phyloP scores from a whole-genome alignment of 1,140 invertebrate genomes.

The Drosophila kurseongensis region DNA sequence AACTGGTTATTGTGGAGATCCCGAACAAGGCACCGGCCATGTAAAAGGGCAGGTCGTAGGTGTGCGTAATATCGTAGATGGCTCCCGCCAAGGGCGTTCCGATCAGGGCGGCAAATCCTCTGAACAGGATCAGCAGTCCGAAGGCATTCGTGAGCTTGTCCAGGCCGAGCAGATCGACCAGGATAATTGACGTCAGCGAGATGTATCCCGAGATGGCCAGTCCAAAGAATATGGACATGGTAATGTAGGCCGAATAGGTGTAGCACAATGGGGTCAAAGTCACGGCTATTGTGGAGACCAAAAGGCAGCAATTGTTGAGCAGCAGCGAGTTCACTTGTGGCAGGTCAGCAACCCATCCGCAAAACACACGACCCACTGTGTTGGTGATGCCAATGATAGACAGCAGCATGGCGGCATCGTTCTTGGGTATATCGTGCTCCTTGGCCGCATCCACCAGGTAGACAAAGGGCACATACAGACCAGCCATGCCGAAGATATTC shows the following conservation, averaged over 20 bases:
- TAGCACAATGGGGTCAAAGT: conserved; percentile 93
- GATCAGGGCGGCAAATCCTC: conserved; percentile 95
- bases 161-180: conserved; percentile 97
- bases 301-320: conserved; percentile 97
- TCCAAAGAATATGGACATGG: conserved; percentile 96
- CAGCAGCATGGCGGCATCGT: conserved; percentile 93
- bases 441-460: conserved; percentile 94
- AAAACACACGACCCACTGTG: conserved; percentile 94
- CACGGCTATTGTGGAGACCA: conserved; percentile 95
- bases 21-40: conserved; percentile 96
- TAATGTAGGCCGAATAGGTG: conserved; percentile 91
- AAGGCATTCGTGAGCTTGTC: conserved; percentile 98
- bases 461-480: conserved; percentile 97
- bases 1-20: conserved; percentile 93
- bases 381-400: conserved; percentile 98
- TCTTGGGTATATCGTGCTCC: conserved; percentile 89
- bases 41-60: conserved; percentile 95
- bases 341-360: conserved; percentile 94
- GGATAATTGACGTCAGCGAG: conserved; percentile 98
- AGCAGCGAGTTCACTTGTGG: conserved; percentile 95
- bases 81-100: conserved; percentile 93
- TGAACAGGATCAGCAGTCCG: conserved; percentile 96
- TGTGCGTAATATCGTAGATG: conserved; percentile 94
- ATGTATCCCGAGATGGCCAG: conserved; percentile 98
- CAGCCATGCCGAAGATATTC: conserved; percentile 96